Percentiles rank a stretch among this genome's conserved stretches.
Evolutionary conservation across 2,113 vertebrate species (phyloP).

Genomic region (Odocoileus virginianus): DNA sequence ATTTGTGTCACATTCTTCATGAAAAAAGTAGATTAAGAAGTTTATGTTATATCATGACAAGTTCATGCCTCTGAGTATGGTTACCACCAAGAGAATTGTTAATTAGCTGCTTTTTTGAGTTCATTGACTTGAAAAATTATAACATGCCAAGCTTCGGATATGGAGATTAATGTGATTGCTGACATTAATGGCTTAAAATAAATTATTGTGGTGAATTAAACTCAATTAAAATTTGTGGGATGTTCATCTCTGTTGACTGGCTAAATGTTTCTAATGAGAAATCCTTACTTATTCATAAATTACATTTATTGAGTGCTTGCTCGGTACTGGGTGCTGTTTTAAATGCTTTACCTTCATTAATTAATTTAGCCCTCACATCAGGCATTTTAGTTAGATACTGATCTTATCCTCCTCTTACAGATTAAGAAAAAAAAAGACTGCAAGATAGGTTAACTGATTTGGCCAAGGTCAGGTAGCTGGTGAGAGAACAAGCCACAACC

Average conservation of each 20-base stretch:
- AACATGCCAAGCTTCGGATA: conserved; percentile 23
- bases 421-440: neutral
- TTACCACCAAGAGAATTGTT: conserved; percentile 51
- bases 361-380: neutral
- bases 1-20: neutral
- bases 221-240: conserved; percentile 72
- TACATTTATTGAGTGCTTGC: neutral
- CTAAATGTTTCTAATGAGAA: conserved; percentile 69
- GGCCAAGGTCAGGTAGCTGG: neutral
- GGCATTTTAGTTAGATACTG: neutral
- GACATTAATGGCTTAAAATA: conserved; percentile 57
- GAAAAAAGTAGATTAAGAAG: neutral
- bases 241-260: conserved; percentile 66
- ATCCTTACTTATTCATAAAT: conserved; percentile 46
- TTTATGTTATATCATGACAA: neutral
- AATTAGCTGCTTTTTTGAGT: conserved; percentile 65
- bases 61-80: neutral
- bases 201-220: conserved; percentile 71
- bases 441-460: neutral
- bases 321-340: neutral
- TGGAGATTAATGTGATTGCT: conserved; percentile 70
- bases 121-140: conserved; percentile 69
- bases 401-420: neutral
- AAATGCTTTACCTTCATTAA: neutral
- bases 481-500: neutral